Evolutionary conservation across 2,888 invertebrate genomes (phyloP).

Genomic region (Trypoxylon attenuatum): DNA sequence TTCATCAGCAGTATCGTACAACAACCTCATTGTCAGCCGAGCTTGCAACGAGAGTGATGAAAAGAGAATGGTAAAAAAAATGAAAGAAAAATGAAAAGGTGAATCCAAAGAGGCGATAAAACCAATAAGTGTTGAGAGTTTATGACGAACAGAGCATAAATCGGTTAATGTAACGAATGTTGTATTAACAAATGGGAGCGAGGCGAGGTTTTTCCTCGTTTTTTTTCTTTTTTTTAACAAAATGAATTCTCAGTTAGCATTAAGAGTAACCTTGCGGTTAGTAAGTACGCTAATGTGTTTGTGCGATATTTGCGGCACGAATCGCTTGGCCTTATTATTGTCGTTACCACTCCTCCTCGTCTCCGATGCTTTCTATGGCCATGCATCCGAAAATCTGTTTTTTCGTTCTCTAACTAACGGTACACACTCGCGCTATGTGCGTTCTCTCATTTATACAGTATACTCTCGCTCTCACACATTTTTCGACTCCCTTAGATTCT

Average conservation of each 20-base stretch:
- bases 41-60: too few species aligned
- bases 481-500: background rate
- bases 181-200: too few species aligned
- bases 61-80: too few species aligned
- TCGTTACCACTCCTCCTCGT: conserved; percentile 59
- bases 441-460: background rate
- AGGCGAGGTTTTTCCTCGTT: background rate
- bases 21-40: background rate
- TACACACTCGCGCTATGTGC: conserved; percentile 3
- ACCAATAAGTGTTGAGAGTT: too few species aligned
- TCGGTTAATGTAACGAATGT: too few species aligned
- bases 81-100: too few species aligned
- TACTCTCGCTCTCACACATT: conserved; percentile 1
- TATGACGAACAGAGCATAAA: too few species aligned
- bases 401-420: conserved; percentile 13
- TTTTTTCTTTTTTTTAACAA: background rate
- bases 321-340: conserved; percentile 67
- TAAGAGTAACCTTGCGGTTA: background rate
- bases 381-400: conserved; percentile 5
- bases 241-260: background rate
- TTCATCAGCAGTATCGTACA: background rate
- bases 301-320: conserved; percentile 51
- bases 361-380: background rate
- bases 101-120: too few species aligned
- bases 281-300: background rate